A percentile compares a stretch with the other conserved stretches of the same genome.
phyloP scores from a whole-genome alignment of 2,113 vertebrate species.

The Rhea pennata region DNA sequence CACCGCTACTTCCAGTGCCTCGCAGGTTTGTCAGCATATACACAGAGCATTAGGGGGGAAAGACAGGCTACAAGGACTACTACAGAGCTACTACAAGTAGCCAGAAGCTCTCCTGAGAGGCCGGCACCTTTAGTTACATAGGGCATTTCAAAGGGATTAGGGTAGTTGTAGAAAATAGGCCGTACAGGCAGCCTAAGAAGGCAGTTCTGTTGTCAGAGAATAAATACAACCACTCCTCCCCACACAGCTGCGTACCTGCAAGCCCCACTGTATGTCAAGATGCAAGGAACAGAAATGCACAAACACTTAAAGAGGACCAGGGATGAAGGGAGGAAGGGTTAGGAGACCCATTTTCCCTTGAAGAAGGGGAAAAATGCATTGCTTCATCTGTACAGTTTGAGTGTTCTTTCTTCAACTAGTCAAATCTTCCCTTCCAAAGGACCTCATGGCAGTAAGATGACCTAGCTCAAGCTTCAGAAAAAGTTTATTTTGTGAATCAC shows the following conservation, averaged over 20 bases:
- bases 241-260: background rate
- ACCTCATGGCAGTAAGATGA: background rate
- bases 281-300: background rate
- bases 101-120: background rate
- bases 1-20: background rate
- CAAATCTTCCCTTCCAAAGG: background rate
- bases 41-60: background rate
- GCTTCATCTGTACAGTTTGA: background rate
- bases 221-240: background rate
- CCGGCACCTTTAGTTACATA: fast-evolving
- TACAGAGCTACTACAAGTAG: background rate
- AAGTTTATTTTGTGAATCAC: background rate
- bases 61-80: background rate
- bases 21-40: background rate
- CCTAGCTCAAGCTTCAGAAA: background rate
- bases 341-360: background rate
- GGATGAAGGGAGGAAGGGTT: background rate
- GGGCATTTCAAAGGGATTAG: background rate
- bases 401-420: background rate
- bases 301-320: background rate
- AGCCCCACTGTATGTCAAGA: background rate
- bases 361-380: background rate
- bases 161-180: background rate
- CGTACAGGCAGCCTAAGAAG: background rate
- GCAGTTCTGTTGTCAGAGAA: background rate